Base-by-base conservation (phyloP, 2,113 vertebrate species). In the Kobus ellipsiprymnus region DNA sequence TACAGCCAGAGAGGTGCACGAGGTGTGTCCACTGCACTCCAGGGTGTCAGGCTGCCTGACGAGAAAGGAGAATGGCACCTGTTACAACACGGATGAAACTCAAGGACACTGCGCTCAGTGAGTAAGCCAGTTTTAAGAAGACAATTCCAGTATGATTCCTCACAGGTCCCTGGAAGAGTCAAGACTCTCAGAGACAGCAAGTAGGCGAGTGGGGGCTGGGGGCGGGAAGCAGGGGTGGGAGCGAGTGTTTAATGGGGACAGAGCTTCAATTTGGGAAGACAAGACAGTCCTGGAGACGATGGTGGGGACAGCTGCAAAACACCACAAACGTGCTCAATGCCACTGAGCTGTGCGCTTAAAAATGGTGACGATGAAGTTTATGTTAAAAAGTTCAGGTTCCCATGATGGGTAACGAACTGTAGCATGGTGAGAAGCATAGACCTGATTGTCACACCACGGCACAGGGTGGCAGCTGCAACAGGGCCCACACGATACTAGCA, bases 291-390 rank as follows among this genome's bases (percentile, higher is more conserved):
- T 30, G 50, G 48, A 83, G 21, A 36, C 0, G 50, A 10, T 0
- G 11, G 29, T 29, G 36, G 21, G 4, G 59, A 64, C 0, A 3
- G 46, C 7, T 21, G 21, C 57, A 55, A 9, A 19, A 5, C 36
- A 9, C 0, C 1, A 36, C 0, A 1, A 21, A 29, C 5, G 5
- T 3, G 12, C n/a, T 67, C 27, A 11, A 16, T 7, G 59, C 21
- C 74, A 9, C n/a, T 9, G 46, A 67, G 29, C 25, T 27, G 48
- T 29, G 29, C 7, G 2, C 23, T 44, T 46, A 29, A 64, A 80
- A 33, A n/a, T 1, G 30, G 46, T 13, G 46, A 16, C 16, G 19
- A 48, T 9, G 29, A 64, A n/a, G 5, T 71, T n/a, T 33, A 54
- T 2, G n/a, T 59, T 77, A 10, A 64, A 48, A 16, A 59, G 23